Base-by-base conservation (phyloP, 2,113 vertebrate genomes). In the Cryptoleucopteryx plumbea region DNA sequence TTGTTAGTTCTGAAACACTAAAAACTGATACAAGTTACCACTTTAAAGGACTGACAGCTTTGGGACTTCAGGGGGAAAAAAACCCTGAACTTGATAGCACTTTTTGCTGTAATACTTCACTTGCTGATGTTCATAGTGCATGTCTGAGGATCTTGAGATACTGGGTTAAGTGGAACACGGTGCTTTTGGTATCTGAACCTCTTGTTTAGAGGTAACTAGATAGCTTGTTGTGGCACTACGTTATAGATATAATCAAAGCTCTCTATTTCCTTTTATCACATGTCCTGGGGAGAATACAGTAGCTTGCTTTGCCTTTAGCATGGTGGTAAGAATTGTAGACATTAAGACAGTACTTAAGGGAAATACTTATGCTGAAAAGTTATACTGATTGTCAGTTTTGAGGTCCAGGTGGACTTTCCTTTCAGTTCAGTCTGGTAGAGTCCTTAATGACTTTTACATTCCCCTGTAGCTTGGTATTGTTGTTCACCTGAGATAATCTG, bases 61-160 rank as follows among this genome's bases (percentile, higher is more conserved):
- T 80, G 50, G n/a, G 50, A 26, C 29, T 63, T 63, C 0, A 9
- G 14, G 32, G 32, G 21, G 8, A 3, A 29, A 9, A 8, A 7
- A 7, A 0, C 15, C 31, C 16, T 66, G 17, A 75, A 43, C 40
- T 7, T 34, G 7, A 3, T 26, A 15, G 20, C 5, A 4, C 20
- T 59, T 59, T 6, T 15, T 83, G 45, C 31, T 70, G 1, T 19
- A 36, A 8, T 36, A 32, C 40, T 66, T 71, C 5, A 6, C 26
- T 26, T 42, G 8, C 29, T 78, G 61, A 4, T 70, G 19, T 47
- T 74, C 10, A 0, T 27, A 9, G 11, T 9, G 8, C 7, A 0
- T 6, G 15, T n/a, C 19, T 59, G 55, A 66, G 34, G 26, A 43
- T 65, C 27, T 53, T 22, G 18, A 42, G 45, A 15, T 47, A 13